Percentiles rank a stretch among this genome's conserved stretches.
phyloP scores from a whole-genome alignment of 2,797 vertebrate genomes.

The Gadopsis bispinosus region DNA sequence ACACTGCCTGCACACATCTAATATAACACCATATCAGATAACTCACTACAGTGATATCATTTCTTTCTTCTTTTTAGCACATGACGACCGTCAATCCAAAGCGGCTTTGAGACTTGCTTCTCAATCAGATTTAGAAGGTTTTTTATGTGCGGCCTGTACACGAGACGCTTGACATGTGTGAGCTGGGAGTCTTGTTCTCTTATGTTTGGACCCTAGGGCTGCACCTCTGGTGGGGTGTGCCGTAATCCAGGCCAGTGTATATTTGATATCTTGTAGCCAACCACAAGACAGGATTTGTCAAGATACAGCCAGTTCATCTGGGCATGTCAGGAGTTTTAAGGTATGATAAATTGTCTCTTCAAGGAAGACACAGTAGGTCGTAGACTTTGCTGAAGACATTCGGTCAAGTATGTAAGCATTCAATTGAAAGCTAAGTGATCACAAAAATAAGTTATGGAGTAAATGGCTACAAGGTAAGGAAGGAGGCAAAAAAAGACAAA shows the following conservation, averaged over 20 bases:
- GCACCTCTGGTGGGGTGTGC: slow-evolving; percentile 17
- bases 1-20: background rate
- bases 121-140: slow-evolving; percentile 10
- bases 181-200: slow-evolving; percentile 31
- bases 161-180: slow-evolving; percentile 27
- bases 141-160: slow-evolving; percentile 8
- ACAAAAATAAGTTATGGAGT: slow-evolving; percentile 68
- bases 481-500: slow-evolving; percentile 73
- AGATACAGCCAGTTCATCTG: slow-evolving; percentile 66
- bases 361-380: slow-evolving; percentile 63
- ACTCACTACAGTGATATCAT: background rate
- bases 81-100: slow-evolving; percentile 7
- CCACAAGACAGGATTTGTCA: slow-evolving; percentile 64
- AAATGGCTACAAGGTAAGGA: slow-evolving; percentile 70
- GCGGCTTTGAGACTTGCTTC: slow-evolving; percentile 18
- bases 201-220: slow-evolving; percentile 30
- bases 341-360: slow-evolving; percentile 73
- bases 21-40: background rate
- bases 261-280: slow-evolving; percentile 67
- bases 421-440: slow-evolving; percentile 74
- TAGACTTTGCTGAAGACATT: slow-evolving; percentile 66
- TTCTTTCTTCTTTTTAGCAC: background rate
- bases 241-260: slow-evolving; percentile 54
- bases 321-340: slow-evolving; percentile 61
- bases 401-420: slow-evolving; percentile 70